Evolutionary conservation across 2,888 invertebrate genomes (phyloP), one percentile per base, ranked within the genome.

Genomic region (Urechis unicinctus): DNA sequence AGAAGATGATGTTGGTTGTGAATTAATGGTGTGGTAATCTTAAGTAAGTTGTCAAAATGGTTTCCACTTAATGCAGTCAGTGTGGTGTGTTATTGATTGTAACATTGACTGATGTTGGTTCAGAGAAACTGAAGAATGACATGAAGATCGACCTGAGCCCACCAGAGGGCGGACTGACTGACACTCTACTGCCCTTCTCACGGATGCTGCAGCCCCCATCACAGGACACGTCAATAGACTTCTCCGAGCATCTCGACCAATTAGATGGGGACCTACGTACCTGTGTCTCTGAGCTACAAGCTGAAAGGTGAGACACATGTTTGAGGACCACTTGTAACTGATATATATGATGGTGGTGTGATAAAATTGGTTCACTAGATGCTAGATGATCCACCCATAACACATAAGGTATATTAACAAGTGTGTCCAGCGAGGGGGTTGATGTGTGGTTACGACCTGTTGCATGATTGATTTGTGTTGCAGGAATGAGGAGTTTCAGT

Each of bases 111-210:
- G n/a, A n/a, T n/a, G n/a, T n/a, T n/a, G n/a, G 9, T 36, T 26
- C 65, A 77, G 88, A 89, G 1, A 88, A 88, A 79, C 86, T 89
- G 36, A 82, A 86, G 50, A 83, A 86, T 65, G 82, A 81, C 45
- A 61, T 31, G 28, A 65, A 68, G 42, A 73, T 75, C 55, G 67
- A 68, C 43, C 75, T 76, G 1, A 74, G 17, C 17, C 17, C 36
- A 36, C 36, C 9, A 36, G 17, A 9, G 9, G 9, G 9, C 36
- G 36, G 9, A 13, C 36, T 13, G 36, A 36, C 36, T 13, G 36
- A 36, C 36, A 17, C 36, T 36, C 36, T 9, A n/a, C n/a, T n/a
- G n/a, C n/a, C n/a, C n/a, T n/a, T n/a, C n/a, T n/a, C n/a, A n/a
- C n/a, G n/a, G n/a, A n/a, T n/a, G n/a, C n/a, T 45, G 17, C 21